These are phyloP conservation scores for Hirundo rustica DNA, from an alignment of 2,797 vertebrate genomes.

Conservation along the genomic window DNA sequence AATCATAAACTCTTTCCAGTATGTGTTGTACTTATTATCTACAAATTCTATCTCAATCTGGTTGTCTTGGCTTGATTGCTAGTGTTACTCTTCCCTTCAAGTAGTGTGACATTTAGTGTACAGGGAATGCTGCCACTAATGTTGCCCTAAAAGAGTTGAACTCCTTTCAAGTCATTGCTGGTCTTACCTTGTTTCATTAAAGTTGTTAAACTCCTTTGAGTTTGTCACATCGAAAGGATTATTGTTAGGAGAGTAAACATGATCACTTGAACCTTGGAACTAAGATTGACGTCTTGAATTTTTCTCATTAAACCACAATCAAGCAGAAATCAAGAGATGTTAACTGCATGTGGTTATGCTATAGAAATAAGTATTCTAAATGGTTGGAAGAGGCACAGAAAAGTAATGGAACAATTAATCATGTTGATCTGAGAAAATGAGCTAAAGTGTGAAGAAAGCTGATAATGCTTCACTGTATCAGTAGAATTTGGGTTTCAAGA, in stretches of 20 bases:
- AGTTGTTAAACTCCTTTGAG: background rate
- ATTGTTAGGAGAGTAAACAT: background rate
- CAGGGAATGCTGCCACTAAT: background rate
- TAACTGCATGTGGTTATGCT: constrained; percentile 18
- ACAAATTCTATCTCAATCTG: background rate
- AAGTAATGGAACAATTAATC: constrained; percentile 39
- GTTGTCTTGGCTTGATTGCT: background rate
- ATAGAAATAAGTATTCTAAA: constrained; percentile 25
- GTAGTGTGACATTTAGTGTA: background rate
- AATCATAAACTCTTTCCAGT: background rate
- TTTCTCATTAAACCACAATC: constrained; percentile 42
- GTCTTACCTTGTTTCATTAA: background rate
- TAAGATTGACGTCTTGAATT: constrained; percentile 29
- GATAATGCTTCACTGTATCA: background rate
- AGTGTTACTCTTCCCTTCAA: background rate
- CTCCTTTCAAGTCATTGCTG: background rate
- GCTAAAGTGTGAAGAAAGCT: background rate
- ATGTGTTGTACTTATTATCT: background rate
- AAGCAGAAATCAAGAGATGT: constrained; percentile 9
- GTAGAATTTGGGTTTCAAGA: background rate
- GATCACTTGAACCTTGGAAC: background rate
- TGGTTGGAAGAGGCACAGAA: constrained; percentile 27
- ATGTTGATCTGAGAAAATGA: constrained; percentile 27
- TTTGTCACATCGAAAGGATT: background rate
- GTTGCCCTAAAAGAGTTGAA: background rate